Evolutionary conservation across 2,797 vertebrate genomes (phyloP), one percentile per base, ranked within the genome.

Genomic region (Eutrigla gurnardus): DNA sequence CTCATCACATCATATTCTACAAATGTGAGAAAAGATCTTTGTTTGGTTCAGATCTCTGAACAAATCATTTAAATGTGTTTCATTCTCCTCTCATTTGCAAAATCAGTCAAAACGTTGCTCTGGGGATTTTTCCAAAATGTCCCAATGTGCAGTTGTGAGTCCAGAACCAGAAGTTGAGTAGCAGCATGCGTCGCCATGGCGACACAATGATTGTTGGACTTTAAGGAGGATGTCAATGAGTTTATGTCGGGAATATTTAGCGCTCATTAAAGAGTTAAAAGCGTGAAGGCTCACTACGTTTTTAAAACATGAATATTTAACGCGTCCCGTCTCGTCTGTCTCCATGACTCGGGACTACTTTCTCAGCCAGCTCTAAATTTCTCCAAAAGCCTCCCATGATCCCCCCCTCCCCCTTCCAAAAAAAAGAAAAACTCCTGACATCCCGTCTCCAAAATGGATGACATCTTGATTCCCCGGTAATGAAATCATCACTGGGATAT

Each of bases 401-500:
- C 59, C 72, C 18, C 64, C 72, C 43, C 43, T 5, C 4, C 12
- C 13, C 13, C 25, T 2, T 25, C 2, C 25, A 1, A 25, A 25
- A 25, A 25, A 45, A 45, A 45, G 4, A 37, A 43, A 83, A 86
- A 81, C 76, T 66, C 79, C 73, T 77, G 84, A 91, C 78, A 53
- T 65, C 71, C 80, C 7, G 85, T 77, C 84, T 78, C 78, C 71
- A 80, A 73, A 92, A 92, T 86, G 88, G 91, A 93, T 88, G 91
- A 86, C 89, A 86, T 89, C 90, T 91, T 84, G 90, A 92, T 92
- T 92, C 87, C 55, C 78, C 53, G 70, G 78, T 93, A 93, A 93
- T 94, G 90, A 91, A 90, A 92, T 88, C 91, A 93, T 92, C 88
- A 88, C 86, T 70, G 81, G 87, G 89, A 87, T 88, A 90, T 86